Evolutionary conservation across 2,888 invertebrate species (phyloP).

Genomic region (Chrysolina americana): DNA sequence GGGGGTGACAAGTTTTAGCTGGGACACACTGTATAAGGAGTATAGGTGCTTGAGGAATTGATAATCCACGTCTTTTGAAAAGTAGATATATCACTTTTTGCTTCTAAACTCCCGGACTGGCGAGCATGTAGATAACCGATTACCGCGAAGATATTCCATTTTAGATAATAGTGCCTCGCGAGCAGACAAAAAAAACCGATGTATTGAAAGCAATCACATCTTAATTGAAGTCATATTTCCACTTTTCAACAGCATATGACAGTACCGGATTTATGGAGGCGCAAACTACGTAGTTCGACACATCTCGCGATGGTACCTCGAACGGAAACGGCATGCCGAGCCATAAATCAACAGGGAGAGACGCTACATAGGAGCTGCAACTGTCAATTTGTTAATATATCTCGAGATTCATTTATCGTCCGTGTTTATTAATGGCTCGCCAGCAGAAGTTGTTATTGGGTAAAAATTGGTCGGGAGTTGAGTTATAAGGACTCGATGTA

Average conservation of each 20-base stretch:
- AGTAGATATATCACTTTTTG: not conserved
- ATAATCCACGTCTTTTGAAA: not conserved
- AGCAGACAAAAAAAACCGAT: constrained; percentile 36
- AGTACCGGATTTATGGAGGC: constrained; percentile 44
- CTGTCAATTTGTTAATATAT: constrained; percentile 51
- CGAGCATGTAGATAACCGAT: not conserved
- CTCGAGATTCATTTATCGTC: constrained; percentile 44
- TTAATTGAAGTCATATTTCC: constrained; percentile 49
- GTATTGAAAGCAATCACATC: constrained; percentile 45
- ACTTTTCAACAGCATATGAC: constrained; percentile 48
- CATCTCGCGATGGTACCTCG: constrained; percentile 42
- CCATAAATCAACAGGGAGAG: constrained; percentile 45
- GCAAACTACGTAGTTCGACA: constrained; percentile 44
- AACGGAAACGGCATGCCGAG: constrained; percentile 41
- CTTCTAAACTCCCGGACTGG: not conserved
- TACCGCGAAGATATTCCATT: constrained; percentile 42
- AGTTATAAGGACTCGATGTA: constrained; percentile 27
- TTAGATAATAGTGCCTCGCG: constrained; percentile 36
- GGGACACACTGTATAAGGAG: no score
- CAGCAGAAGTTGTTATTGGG: constrained; percentile 36
- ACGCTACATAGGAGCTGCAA: constrained; percentile 45
- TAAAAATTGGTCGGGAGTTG: constrained; percentile 33
- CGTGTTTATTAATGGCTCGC: constrained; percentile 45
- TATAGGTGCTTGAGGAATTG: not conserved
- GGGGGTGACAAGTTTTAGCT: no score